Percentiles rank a stretch among this genome's conserved stretches.
Evolutionary conservation across 2,113 vertebrate genomes (phyloP).

Genomic region (Illadopsis cleaveri): DNA sequence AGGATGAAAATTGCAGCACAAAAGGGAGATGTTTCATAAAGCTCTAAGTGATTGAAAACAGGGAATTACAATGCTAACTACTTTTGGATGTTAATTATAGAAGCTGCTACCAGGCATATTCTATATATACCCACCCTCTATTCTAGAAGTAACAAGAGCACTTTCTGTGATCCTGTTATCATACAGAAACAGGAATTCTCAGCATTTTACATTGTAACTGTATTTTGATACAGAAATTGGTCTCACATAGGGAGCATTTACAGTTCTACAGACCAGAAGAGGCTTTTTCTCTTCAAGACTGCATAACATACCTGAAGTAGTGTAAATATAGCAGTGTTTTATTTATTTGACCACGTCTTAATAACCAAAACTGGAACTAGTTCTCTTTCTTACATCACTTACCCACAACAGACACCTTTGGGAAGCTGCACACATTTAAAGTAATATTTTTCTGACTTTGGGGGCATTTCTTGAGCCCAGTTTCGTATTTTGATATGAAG

Average conservation of each 20-base stretch:
- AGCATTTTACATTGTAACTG: background rate
- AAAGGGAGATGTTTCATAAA: slow-evolving; percentile 7
- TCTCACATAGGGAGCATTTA: background rate
- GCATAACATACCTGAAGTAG: background rate
- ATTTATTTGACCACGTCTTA: background rate
- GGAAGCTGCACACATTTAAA: background rate
- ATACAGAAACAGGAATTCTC: slow-evolving; percentile 22
- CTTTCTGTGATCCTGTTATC: slow-evolving; percentile 42
- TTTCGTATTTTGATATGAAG: background rate
- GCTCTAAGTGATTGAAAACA: background rate
- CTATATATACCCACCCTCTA: slow-evolving; percentile 16
- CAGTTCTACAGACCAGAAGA: background rate
- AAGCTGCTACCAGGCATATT: background rate
- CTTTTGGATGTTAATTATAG: slow-evolving; percentile 16
- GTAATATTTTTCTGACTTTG: background rate
- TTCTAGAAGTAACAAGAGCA: background rate
- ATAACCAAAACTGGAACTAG: background rate
- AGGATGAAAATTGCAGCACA: background rate
- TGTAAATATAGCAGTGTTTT: background rate
- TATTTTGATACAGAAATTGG: slow-evolving; percentile 8
- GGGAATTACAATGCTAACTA: slow-evolving; percentile 23
- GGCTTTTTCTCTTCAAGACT: background rate
- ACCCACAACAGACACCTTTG: background rate
- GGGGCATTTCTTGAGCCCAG: background rate
- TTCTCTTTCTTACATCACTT: background rate